These are phyloP conservation scores for Parus major DNA, from an alignment of 2,113 vertebrate genomes.

Conservation along the genomic window DNA sequence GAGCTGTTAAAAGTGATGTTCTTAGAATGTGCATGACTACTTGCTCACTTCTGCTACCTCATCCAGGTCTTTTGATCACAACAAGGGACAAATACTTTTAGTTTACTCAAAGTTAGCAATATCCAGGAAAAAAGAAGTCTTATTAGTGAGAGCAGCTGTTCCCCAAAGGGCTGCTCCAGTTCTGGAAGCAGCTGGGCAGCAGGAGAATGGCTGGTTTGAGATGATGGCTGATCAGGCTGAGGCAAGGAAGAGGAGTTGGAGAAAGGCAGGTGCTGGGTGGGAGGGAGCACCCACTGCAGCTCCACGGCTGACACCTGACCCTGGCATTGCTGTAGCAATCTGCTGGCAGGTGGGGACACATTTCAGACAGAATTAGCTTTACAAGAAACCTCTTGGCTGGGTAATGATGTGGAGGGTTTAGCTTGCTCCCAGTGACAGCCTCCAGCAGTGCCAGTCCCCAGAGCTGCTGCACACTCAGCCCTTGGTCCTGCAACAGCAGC, in stretches of 20 bases:
- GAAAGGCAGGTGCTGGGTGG: background rate
- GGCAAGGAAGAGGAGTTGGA: background rate
- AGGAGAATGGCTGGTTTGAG: background rate
- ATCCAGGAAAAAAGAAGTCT: background rate
- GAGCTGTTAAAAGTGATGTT: background rate
- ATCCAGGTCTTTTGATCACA: background rate
- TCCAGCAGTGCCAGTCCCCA: background rate
- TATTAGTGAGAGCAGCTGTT: background rate
- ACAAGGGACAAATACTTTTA: background rate
- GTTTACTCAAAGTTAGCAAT: background rate
- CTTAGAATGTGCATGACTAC: background rate
- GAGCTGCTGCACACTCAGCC: rapidly evolving
- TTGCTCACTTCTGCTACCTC: background rate
- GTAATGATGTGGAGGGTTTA: background rate
- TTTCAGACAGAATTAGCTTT: background rate
- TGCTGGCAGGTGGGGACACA: background rate
- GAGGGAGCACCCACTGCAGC: background rate
- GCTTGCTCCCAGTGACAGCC: background rate
- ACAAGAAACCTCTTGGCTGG: background rate
- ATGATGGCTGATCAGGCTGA: conserved; percentile 8
- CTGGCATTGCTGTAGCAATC: conserved; percentile 6
- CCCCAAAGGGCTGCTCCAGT: background rate
- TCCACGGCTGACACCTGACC: background rate
- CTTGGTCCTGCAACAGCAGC: background rate
- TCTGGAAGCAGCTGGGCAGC: background rate